These are phyloP conservation scores for Lithophane semibrunnea DNA, from an alignment of 2,888 invertebrate genomes.

Conservation along the genomic window DNA sequence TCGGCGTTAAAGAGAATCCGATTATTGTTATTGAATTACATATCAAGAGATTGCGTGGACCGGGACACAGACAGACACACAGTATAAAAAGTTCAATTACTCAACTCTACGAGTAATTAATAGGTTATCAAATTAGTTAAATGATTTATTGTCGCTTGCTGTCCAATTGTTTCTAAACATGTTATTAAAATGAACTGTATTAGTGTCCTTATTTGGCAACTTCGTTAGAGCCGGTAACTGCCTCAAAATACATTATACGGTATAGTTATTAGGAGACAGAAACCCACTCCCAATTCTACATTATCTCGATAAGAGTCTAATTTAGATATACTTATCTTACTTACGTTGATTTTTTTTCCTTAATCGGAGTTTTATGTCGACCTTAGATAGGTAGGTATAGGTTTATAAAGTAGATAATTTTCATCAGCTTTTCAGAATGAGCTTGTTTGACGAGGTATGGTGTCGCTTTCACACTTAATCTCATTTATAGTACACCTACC, in stretches of 20 bases:
- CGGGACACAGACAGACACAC: conserved; percentile 41
- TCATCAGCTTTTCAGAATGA: not conserved
- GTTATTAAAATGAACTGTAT: conserved; percentile 34
- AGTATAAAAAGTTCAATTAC: conserved; percentile 64
- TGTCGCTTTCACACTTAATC: no score
- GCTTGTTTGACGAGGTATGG: no score
- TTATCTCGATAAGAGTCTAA: not conserved
- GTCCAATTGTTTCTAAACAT: conserved; percentile 57
- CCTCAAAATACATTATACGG: not conserved
- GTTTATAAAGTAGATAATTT: not conserved
- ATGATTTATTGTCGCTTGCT: conserved; percentile 61
- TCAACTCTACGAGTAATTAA: conserved; percentile 66
- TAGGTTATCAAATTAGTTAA: conserved; percentile 65
- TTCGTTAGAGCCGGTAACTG: not conserved
- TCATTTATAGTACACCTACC: no score
- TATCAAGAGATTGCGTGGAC: conserved; percentile 71
- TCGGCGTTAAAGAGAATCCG: conserved; percentile 79
- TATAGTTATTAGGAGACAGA: not conserved
- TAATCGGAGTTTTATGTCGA: not conserved
- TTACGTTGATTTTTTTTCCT: not conserved
- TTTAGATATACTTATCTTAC: no score
- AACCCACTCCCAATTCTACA: not conserved
- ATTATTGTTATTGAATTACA: conserved; percentile 84
- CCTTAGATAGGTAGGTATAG: not conserved
- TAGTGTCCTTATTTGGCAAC: conserved; percentile 37